phyloP scores from a whole-genome alignment of 2,888 invertebrate species.

The Orchesella flavescens region DNA sequence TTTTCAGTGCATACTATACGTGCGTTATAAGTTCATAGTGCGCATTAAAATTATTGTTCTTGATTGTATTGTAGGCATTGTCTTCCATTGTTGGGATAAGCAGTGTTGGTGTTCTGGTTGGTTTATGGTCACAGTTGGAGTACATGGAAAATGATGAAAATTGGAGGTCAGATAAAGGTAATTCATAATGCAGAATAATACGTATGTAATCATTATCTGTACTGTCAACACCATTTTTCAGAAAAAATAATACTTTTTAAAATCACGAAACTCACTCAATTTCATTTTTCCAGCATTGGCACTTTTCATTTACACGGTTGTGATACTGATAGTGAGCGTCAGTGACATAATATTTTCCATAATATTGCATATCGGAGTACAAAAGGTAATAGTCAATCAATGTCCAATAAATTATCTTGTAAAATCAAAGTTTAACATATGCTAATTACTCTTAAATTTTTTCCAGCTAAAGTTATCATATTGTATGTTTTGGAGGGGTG shows the following conservation, averaged over 20 bases:
- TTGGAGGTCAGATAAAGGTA: conserved; percentile 30
- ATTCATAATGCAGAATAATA: not conserved
- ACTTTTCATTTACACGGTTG: conserved; percentile 43
- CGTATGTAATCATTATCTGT: too few relatives aligned
- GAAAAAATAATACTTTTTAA: not conserved
- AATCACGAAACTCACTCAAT: not conserved
- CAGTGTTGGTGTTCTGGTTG: conserved; percentile 30
- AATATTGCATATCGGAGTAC: conserved; percentile 35
- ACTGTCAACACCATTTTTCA: conserved; percentile 10
- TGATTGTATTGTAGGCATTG: conserved; percentile 20
- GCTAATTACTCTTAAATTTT: not conserved
- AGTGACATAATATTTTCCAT: conserved; percentile 49
- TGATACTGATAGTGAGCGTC: conserved; percentile 49
- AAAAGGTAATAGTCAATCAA: conserved; percentile 37
- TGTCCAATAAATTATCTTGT: not conserved
- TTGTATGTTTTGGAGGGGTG: conserved; percentile 60
- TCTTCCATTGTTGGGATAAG: conserved; percentile 28
- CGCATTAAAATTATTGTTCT: too few relatives aligned
- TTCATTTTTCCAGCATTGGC: conserved; percentile 43
- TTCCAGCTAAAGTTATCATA: conserved; percentile 55
- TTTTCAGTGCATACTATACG: not conserved
- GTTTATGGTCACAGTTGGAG: conserved; percentile 27
- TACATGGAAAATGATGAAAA: not conserved
- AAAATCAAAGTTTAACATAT: not conserved
- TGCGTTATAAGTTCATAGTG: too few relatives aligned